Percentiles rank a stretch among this genome's conserved stretches.
Conservation (phyloP, 2,113 vertebrate species). For the Gallinago media region DNA sequence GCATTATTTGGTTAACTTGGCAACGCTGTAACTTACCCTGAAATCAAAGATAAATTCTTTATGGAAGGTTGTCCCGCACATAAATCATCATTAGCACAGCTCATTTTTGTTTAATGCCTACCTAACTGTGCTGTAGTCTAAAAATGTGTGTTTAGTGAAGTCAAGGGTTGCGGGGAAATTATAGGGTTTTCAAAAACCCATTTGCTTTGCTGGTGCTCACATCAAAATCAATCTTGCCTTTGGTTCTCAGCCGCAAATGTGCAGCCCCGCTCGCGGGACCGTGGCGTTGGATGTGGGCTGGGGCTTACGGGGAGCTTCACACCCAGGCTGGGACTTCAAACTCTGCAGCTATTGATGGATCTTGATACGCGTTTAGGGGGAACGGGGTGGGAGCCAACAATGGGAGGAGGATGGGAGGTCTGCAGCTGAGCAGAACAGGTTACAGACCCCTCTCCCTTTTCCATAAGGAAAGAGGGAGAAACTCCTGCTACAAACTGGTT, state of each 20-base stretch:
- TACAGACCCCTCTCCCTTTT: neutral
- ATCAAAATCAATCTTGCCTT: slow-evolving; percentile 75
- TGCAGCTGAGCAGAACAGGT: neutral
- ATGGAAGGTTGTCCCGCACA: slow-evolving; percentile 74
- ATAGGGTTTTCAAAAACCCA: slow-evolving; percentile 81
- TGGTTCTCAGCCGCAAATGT: slow-evolving; percentile 13
- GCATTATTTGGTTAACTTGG: slow-evolving; percentile 72
- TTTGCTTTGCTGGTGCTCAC: slow-evolving; percentile 77
- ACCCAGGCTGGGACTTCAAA: slow-evolving; percentile 38
- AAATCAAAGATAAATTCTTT: slow-evolving; percentile 75
- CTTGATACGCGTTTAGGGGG: neutral
- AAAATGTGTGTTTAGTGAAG: slow-evolving; percentile 81
- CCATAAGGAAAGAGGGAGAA: accelerated
- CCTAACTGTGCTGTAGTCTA: slow-evolving; percentile 74
- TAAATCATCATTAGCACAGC: slow-evolving; percentile 78
- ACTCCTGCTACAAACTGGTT: neutral
- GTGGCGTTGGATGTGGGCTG: slow-evolving; percentile 9
- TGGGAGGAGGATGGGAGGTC: neutral
- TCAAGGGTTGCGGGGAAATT: slow-evolving; percentile 81
- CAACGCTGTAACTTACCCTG: slow-evolving; percentile 65
- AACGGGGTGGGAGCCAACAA: neutral
- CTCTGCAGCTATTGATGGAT: neutral
- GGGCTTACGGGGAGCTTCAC: slow-evolving; percentile 24
- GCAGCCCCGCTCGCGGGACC: neutral
- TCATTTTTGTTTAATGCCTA: slow-evolving; percentile 77